Base-by-base conservation (phyloP, 2,113 vertebrate genomes). In the Marcusenius ussheri region DNA sequence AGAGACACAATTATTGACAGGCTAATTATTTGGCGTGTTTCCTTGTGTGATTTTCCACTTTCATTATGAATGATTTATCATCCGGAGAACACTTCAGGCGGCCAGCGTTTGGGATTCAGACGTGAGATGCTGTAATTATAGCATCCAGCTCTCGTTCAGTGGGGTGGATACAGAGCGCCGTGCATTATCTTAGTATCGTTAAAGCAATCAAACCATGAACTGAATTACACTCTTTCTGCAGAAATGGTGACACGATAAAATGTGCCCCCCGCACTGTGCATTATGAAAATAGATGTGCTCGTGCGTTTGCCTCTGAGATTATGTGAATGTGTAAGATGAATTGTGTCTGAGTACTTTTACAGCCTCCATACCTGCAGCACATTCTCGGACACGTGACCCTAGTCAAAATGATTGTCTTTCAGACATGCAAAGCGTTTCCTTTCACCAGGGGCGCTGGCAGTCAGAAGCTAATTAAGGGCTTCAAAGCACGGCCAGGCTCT, bases 31-130 rank as follows among this genome's bases (percentile, higher is more conserved):
- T 49, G 46, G 85, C 85, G 31, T 87, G 85, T 51, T 17, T 87
- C 21, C 42, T 87, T 50, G 85, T 27, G 10, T 87, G 47, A 50
- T 87, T 50, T 53, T 31, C 85, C 46, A 51, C 39, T 58, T 88
- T 62, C 50, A 88, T 58, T 88, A 58, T 88, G 53, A 88, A 58
- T 31, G 39, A 88, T 88, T 56, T 88, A 27, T 88, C 49, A 87
- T 58, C 51, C 87, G 49, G 27, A 87, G 85, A 87, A 87, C 46
- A 53, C 85, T 51, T 50, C 24, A 47, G 49, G 49, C 42, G 46
- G 85, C 46, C 21, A 87, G 24, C 13, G 13, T 51, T 47, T 53
- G 49, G 49, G n/a, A 87, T 51, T 53, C 85, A 87, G 46, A 87
- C 47, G 3, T 87, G 13, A 51, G 49, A 49, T 31, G 10, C 49